Evolutionary conservation across 1,140 invertebrate genomes (phyloP).

Genomic region (Neodiprion lecontei): DNA sequence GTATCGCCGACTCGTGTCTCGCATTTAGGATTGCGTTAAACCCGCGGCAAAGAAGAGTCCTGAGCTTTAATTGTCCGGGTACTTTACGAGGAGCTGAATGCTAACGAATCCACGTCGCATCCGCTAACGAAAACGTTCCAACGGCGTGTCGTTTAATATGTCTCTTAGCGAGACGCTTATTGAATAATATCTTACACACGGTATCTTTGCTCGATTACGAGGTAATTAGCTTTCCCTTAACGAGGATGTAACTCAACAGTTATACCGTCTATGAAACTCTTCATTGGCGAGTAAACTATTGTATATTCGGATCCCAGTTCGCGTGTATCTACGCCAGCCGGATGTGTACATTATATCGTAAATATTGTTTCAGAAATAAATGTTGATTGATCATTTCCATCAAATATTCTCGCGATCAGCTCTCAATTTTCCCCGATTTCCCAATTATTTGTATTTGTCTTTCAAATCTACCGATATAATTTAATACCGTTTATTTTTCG

Average conservation of each 20-base stretch:
- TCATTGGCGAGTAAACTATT: too few species aligned
- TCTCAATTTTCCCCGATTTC: too few species aligned
- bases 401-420: too few species aligned
- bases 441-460: too few species aligned
- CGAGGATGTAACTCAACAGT: neutral
- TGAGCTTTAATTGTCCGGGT: neutral
- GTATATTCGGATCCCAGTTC: too few species aligned
- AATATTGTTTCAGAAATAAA: too few species aligned
- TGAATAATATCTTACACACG: neutral
- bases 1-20: neutral
- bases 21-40: conserved; percentile 4
- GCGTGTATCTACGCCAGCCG: too few species aligned
- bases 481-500: too few species aligned
- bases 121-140: neutral
- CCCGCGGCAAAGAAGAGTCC: neutral
- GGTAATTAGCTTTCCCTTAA: neutral
- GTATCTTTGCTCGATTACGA: neutral
- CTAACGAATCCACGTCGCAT: conserved; percentile 1
- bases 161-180: neutral
- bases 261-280: neutral
- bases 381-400: too few species aligned
- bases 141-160: neutral
- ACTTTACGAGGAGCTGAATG: neutral
- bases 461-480: too few species aligned
- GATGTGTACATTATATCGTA: too few species aligned